Evolutionary conservation across 2,113 vertebrate species (phyloP).

Genomic region (Colaptes auratus): DNA sequence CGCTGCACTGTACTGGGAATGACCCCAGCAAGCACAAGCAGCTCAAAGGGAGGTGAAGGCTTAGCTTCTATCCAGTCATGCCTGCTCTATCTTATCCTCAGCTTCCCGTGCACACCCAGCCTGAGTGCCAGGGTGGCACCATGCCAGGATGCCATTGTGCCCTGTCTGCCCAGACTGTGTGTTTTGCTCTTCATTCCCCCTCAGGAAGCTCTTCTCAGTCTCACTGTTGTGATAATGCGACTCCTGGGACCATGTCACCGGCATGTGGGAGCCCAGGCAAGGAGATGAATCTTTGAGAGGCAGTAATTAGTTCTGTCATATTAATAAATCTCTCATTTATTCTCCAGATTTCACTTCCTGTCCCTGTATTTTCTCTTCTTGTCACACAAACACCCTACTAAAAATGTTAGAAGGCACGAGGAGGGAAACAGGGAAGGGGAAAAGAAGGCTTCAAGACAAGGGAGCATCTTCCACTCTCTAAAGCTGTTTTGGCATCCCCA

Average conservation of each 20-base stretch:
- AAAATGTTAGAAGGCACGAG: background rate
- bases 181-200: background rate
- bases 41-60: background rate
- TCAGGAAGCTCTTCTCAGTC: background rate
- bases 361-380: constrained; percentile 35
- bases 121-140: background rate
- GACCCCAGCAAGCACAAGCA: background rate
- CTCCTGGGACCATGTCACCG: background rate
- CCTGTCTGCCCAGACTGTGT: background rate
- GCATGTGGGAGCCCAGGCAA: constrained; percentile 11
- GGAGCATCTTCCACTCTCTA: background rate
- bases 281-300: constrained; percentile 60
- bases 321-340: constrained; percentile 70
- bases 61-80: background rate
- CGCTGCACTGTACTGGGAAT: background rate
- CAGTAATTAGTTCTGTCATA: constrained; percentile 72
- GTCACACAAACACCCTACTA: background rate
- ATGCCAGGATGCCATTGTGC: background rate
- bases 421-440: background rate
- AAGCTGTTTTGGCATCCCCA: background rate
- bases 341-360: constrained; percentile 67
- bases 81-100: background rate
- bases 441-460: background rate
- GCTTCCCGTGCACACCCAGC: background rate
- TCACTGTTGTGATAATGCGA: background rate